phyloP scores from a whole-genome alignment of 2,888 invertebrate species.

The Napeogenes sylphis region DNA sequence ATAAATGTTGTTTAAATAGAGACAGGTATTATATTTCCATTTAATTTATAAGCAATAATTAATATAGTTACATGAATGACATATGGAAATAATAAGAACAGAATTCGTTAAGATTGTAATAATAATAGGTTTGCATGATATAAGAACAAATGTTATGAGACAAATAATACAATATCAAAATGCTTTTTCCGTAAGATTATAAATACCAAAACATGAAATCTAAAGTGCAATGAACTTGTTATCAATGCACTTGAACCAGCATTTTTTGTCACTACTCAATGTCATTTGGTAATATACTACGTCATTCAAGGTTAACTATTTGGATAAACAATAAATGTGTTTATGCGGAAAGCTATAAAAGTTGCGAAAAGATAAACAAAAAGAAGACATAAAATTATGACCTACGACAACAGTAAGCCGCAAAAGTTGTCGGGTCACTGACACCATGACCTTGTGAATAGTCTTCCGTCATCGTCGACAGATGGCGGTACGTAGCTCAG shows the following conservation, averaged over 20 bases:
- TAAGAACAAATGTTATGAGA: not conserved
- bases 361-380: conserved; percentile 77
- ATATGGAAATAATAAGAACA: no score
- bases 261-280: conserved; percentile 9
- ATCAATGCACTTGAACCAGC: conserved; percentile 4
- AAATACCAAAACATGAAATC: not conserved
- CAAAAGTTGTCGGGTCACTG: conserved; percentile 76
- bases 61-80: no score
- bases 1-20: not conserved
- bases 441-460: conserved; percentile 71
- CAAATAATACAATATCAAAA: not conserved
- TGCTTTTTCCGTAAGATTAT: not conserved
- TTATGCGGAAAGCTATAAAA: conserved; percentile 68
- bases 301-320: conserved; percentile 8
- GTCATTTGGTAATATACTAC: conserved; percentile 12
- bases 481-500: conserved; percentile 54
- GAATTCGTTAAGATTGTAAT: no score
- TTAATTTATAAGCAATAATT: not conserved
- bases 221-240: not conserved
- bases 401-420: conserved; percentile 77
- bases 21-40: conserved; percentile 7
- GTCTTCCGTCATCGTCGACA: conserved; percentile 43
- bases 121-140: no score
- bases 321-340: conserved; percentile 42
- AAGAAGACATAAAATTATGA: conserved; percentile 78